Evolutionary conservation across 2,113 vertebrate genomes (phyloP), one percentile per base, ranked within the genome.

Genomic region (Lycocorax pyrrhopterus): DNA sequence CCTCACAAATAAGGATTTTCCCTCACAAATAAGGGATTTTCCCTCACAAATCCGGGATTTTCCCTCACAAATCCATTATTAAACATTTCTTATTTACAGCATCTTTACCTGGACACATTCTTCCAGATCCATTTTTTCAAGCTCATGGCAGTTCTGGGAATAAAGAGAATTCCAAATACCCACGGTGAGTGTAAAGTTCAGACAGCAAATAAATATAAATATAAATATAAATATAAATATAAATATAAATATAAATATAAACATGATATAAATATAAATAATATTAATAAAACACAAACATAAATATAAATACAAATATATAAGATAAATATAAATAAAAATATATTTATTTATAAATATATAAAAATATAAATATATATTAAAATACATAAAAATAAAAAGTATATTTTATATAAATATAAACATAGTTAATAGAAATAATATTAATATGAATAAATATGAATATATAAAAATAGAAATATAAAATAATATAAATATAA

Each of bases 111-210:
- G 99, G 62, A 99, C 99, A 96, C 99, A 99, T 95, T 99, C 99
- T 94, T 99, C 99, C 95, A 99, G 98, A 97, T 99, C 99, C 99
- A 99, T 99, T 97, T 99, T 99, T 96, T 99, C 99, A 82, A 99
- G 98, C 81, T 99, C 99, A 30, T 99, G 99, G 96, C 99, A 99
- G 96, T 99, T 99, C 99, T 99, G 56, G 37, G 94, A 93, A 76
- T n/a, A 89, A 73, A 92, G 41, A 72, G 59, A 69, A 39, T 68
- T 87, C 1, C 3, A 20, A 90, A 83, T 4, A 64, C 14, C 30
- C 32, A 6, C 3, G 1, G 12, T 83, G 10, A 85, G 55, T 3
- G 76, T 29, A 3, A 76, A 43, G 74, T 9, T 9, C 66, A 87
- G 75, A 2, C 14, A 67, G 47, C 3, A 59, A 47, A 26, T 6